A percentile compares a stretch with the other conserved stretches of the same genome.
phyloP scores from a whole-genome alignment of 2,888 invertebrate genomes.

The Pseudeuparius sepicola region DNA sequence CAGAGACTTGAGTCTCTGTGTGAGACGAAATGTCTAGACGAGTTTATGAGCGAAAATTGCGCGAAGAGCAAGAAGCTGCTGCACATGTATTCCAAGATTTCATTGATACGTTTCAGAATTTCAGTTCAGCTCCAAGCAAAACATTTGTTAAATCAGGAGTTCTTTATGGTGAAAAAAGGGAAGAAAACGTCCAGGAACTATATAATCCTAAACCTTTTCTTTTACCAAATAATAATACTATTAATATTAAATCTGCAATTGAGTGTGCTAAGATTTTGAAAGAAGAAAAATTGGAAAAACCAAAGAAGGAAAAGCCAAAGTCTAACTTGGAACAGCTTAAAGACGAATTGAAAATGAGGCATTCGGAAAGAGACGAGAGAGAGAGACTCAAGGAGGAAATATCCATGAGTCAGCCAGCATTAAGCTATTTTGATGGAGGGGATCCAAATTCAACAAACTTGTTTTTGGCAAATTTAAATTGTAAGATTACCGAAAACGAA shows the following conservation, averaged over 20 bases:
- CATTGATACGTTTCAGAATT: conserved; percentile 84
- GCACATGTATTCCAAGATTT: conserved; percentile 92
- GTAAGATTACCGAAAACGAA: conserved; percentile 89
- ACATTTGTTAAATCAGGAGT: conserved; percentile 76
- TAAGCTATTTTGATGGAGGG: conserved; percentile 74
- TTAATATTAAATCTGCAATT: conserved; percentile 50
- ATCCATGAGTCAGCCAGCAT: conserved; percentile 16
- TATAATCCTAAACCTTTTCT: conserved; percentile 80
- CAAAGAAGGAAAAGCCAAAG: conserved; percentile 77
- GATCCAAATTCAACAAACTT: conserved; percentile 96
- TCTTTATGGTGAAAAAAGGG: conserved; percentile 78
- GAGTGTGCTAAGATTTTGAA: conserved; percentile 57
- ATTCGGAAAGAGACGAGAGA: conserved; percentile 82
- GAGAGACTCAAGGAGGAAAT: conserved; percentile 37
- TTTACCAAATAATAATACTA: conserved; percentile 38
- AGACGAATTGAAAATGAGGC: conserved; percentile 88
- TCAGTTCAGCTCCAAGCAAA: conserved; percentile 47
- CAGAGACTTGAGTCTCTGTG: too few relatives aligned
- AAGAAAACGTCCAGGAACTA: conserved; percentile 63
- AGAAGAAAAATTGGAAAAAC: conserved; percentile 45
- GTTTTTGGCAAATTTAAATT: conserved; percentile 91
- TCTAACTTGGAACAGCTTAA: conserved; percentile 95
- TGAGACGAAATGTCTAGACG: too few relatives aligned
- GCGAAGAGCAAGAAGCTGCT: conserved; percentile 79
- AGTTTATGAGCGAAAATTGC: conserved; percentile 32